Evolutionary conservation across 1,140 invertebrate species (phyloP), one percentile per base, ranked within the genome.

Genomic region (Drosophila athabasca): DNA sequence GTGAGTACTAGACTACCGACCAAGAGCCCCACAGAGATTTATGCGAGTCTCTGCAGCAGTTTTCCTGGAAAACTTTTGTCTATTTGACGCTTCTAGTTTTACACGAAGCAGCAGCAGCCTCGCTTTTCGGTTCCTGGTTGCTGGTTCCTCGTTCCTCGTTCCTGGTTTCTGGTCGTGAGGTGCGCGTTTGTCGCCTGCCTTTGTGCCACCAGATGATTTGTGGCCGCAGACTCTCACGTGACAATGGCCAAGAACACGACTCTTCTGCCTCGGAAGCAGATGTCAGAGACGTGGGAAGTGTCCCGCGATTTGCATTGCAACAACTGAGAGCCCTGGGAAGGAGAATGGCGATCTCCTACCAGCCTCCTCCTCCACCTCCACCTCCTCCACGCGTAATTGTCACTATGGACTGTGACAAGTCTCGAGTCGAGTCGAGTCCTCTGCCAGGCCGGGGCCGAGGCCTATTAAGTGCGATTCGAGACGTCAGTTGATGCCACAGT

Each of bases 1-100:
- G 96, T 97, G 91, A 94, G 94, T 93, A 45, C 29, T 7, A 9
- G 24, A 26, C 24, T 26, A 29, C 26, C 6, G 6, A 29, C 17
- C 5, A 6, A 26, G 26, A 26, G 0, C 26, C 26, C 7, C 29
- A 8, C 31, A 11, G 17, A 80, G 60, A 79, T 73, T 79, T 73
- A 85, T 80, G 45, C 64, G 11, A 43, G 13, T 52, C 44, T 61
- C 62, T 62, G 54, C 55, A 43, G 35, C 29, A 19, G 53, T 44
- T 45, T 84, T 85, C 81, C 65, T 61, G 81, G 81, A 85, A 85
- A 85, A 85, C 81, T 71, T 79, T 87, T 87, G 69, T 88, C 79
- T 76, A 88, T 88, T 87, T 88, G 83, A 88, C 83, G 83, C 83
- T 88, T 87, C 83, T 66, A 87, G 83, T 88, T 88, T 88, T 88